phyloP scores from a whole-genome alignment of 2,888 invertebrate species.

The Isotomurus palustris region DNA sequence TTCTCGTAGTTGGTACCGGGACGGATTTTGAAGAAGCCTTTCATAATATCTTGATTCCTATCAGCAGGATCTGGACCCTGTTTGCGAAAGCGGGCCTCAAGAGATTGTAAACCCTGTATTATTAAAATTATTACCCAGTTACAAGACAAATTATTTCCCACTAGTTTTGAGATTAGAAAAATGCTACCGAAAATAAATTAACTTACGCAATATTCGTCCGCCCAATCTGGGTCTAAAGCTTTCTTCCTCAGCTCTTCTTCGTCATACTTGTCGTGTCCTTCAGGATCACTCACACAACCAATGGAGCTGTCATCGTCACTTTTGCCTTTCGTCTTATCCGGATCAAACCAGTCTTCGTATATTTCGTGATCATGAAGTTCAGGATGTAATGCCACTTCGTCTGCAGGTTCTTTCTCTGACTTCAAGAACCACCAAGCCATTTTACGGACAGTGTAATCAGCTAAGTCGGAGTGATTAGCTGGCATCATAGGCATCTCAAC shows the following conservation, averaged over 20 bases:
- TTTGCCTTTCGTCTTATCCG: slow-evolving; percentile 14
- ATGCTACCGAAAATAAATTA: not conserved
- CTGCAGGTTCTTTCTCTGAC: slow-evolving; percentile 22
- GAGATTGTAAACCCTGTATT: not conserved
- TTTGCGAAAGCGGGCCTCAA: not conserved
- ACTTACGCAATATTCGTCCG: slow-evolving; percentile 31
- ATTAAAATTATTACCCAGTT: too few relatives aligned
- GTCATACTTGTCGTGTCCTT: slow-evolving; percentile 10
- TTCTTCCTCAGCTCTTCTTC: slow-evolving; percentile 1
- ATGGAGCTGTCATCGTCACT: slow-evolving; percentile 22
- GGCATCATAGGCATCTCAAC: slow-evolving; percentile 23
- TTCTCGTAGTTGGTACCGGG: slow-evolving; percentile 28
- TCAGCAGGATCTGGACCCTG: not conserved
- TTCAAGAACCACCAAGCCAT: slow-evolving; percentile 32
- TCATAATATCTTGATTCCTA: not conserved
- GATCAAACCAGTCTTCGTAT: slow-evolving; percentile 5
- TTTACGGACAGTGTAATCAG: slow-evolving; percentile 28
- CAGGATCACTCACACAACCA: slow-evolving; percentile 33
- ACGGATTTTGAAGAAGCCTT: slow-evolving; percentile 10
- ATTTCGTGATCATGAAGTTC: slow-evolving; percentile 27
- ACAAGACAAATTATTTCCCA: too few relatives aligned
- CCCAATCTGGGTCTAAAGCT: slow-evolving; percentile 21
- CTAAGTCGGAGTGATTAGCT: slow-evolving; percentile 7
- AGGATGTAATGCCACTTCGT: slow-evolving; percentile 17
- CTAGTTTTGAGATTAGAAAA: too few relatives aligned